A percentile compares a stretch with the other conserved stretches of the same genome.
Conservation (phyloP, 1,140 invertebrate genomes). For the Arion vulgaris region DNA sequence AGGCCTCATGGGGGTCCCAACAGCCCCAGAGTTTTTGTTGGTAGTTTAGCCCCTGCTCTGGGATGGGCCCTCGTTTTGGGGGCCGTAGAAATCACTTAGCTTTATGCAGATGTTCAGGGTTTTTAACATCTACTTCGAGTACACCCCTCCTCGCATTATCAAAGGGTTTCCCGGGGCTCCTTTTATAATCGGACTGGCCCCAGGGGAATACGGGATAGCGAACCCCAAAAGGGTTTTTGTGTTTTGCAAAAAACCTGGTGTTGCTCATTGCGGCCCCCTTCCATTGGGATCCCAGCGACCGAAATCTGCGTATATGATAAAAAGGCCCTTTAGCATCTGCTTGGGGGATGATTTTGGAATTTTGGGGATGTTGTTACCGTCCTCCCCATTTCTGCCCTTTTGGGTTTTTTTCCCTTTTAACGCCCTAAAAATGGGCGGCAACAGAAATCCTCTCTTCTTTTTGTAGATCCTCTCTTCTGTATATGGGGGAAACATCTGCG, state of each 20-base stretch:
- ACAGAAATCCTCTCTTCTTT: not conserved
- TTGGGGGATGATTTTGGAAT: not conserved
- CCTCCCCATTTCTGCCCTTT: not conserved
- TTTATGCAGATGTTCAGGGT: not conserved
- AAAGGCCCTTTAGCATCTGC: not conserved
- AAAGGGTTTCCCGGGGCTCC: not conserved
- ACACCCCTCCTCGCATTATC: not conserved
- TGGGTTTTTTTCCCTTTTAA: not conserved
- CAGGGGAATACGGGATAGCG: not conserved
- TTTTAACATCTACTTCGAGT: not conserved
- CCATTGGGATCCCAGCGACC: not conserved
- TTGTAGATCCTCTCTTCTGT: not conserved
- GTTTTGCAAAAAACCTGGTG: not conserved
- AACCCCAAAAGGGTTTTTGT: too few relatives aligned
- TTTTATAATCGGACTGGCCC: not conserved
- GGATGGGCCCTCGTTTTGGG: not conserved
- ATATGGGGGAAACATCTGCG: not conserved
- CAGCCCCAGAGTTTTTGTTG: constrained; percentile 13
- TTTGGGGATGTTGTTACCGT: not conserved
- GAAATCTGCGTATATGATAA: not conserved
- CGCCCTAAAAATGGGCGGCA: not conserved
- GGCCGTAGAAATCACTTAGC: not conserved
- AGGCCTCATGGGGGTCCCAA: too few relatives aligned
- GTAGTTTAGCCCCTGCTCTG: constrained; percentile 21
- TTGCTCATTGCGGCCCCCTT: not conserved